phyloP scores from a whole-genome alignment of 2,113 vertebrate genomes.

The Oncorhynchus mykiss region DNA sequence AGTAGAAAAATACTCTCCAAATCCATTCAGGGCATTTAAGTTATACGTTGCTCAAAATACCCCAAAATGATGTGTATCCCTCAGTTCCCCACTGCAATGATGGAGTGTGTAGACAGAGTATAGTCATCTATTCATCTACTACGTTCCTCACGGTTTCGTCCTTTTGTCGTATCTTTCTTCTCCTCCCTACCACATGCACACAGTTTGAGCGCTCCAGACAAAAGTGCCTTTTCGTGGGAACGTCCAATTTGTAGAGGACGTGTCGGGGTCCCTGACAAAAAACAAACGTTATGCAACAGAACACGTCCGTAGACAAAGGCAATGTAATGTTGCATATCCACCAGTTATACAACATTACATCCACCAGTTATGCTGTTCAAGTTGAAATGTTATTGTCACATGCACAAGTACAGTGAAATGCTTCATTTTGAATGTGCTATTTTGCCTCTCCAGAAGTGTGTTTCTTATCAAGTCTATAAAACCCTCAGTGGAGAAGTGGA shows the following conservation, averaged over 20 bases:
- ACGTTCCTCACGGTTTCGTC: slow-evolving; percentile 12
- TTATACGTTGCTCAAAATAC: not conserved
- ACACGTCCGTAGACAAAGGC: not conserved
- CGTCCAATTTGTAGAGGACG: not conserved
- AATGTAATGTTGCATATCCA: not conserved
- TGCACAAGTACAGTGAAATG: too few species aligned
- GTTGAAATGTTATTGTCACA: too few species aligned
- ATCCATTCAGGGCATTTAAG: not conserved
- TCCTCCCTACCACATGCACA: slow-evolving; percentile 31
- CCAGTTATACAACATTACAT: too few species aligned
- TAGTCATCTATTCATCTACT: slow-evolving; percentile 32
- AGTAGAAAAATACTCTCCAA: not conserved
- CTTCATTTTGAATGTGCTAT: not conserved
- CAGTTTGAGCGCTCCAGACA: slow-evolving; percentile 52
- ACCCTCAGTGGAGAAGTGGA: not conserved
- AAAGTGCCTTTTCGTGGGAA: slow-evolving; percentile 57
- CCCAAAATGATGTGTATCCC: slow-evolving; percentile 6
- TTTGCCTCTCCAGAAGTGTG: slow-evolving; percentile 3
- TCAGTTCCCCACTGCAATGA: slow-evolving; percentile 4
- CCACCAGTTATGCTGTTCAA: too few species aligned
- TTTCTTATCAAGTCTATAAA: slow-evolving; percentile 3
- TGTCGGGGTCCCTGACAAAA: slow-evolving; percentile 26
- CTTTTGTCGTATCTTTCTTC: slow-evolving; percentile 40
- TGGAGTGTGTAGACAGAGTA: slow-evolving; percentile 29
- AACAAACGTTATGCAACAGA: not conserved